Percentiles rank a stretch among this genome's conserved stretches.
These are phyloP conservation scores for Papilio protenor DNA, from an alignment of 2,888 invertebrate genomes.

Conservation along the genomic window DNA sequence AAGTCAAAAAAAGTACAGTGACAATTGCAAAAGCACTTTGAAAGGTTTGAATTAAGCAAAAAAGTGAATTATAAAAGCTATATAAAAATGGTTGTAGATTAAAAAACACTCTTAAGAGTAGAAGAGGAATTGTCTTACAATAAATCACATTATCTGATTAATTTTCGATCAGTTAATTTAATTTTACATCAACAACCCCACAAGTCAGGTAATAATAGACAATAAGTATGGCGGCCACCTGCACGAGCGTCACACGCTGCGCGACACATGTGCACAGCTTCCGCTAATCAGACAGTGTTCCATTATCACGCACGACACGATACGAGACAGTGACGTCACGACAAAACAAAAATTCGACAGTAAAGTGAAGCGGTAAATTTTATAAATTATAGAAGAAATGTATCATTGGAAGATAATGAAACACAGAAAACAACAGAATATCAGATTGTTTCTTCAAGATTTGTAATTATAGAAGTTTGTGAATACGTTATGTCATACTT, in stretches of 20 bases:
- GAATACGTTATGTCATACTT: too few relatives aligned
- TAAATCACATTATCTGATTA: background rate
- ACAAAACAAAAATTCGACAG: background rate
- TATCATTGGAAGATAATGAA: too few relatives aligned
- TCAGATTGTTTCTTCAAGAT: too few relatives aligned
- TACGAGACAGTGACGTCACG: constrained; percentile 42
- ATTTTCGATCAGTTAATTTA: background rate
- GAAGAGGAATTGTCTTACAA: background rate
- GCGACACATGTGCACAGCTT: constrained; percentile 70
- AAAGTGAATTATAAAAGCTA: too few relatives aligned
- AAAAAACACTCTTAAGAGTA: too few relatives aligned
- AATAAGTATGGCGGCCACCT: constrained; percentile 71
- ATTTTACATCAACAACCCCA: constrained; percentile 58
- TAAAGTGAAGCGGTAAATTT: background rate
- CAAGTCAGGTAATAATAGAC: constrained; percentile 64
- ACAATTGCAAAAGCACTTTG: too few relatives aligned
- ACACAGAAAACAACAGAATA: too few relatives aligned
- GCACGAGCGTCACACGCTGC: constrained; percentile 67
- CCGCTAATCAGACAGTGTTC: constrained; percentile 62
- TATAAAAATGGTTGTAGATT: too few relatives aligned
- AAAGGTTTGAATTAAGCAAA: too few relatives aligned
- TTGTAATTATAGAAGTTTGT: too few relatives aligned
- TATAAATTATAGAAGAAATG: background rate
- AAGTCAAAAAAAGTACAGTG: too few relatives aligned
- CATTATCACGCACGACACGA: constrained; percentile 54